phyloP scores from a whole-genome alignment of 92 coral and sea anemone genomes.

The Heteractis magnifica region DNA sequence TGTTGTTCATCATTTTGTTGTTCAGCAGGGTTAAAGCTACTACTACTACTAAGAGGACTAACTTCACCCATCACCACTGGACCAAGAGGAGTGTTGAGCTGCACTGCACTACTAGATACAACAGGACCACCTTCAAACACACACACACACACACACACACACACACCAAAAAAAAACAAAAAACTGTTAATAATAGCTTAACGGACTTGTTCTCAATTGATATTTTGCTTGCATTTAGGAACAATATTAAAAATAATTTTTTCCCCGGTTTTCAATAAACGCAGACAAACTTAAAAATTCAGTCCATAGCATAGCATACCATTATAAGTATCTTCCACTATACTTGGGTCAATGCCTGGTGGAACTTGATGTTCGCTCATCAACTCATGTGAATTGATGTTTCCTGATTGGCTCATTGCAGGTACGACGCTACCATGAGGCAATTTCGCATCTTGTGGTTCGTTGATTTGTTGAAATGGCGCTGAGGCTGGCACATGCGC shows the following conservation, averaged over 20 bases:
- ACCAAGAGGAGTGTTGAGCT: conserved; percentile 35
- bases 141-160: background rate
- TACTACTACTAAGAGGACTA: conserved; percentile 7
- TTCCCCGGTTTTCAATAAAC: background rate
- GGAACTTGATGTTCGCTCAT: background rate
- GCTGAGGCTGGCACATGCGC: background rate
- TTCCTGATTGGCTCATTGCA: conserved; percentile 26
- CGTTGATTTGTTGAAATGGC: conserved; percentile 21
- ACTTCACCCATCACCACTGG: conserved; percentile 39
- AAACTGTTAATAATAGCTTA: background rate
- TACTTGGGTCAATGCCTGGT: conserved; percentile 35
- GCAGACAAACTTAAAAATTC: no score
- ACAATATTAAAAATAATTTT: no score
- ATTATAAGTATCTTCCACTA: conserved; percentile 33
- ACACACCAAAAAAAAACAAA: background rate
- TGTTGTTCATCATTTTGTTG: background rate
- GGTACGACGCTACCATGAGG: background rate
- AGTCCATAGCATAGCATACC: conserved; percentile 6
- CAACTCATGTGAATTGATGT: conserved; percentile 17
- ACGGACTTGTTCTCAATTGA: background rate
- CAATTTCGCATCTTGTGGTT: conserved; percentile 11
- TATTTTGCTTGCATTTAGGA: no score
- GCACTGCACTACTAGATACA: conserved; percentile 35
- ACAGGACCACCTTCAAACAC: conserved; percentile 31
- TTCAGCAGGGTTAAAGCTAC: conserved; percentile 9